These are phyloP conservation scores for Sinopyrophorus schimmeli DNA, from an alignment of 2,888 invertebrate species.

Conservation along the genomic window DNA sequence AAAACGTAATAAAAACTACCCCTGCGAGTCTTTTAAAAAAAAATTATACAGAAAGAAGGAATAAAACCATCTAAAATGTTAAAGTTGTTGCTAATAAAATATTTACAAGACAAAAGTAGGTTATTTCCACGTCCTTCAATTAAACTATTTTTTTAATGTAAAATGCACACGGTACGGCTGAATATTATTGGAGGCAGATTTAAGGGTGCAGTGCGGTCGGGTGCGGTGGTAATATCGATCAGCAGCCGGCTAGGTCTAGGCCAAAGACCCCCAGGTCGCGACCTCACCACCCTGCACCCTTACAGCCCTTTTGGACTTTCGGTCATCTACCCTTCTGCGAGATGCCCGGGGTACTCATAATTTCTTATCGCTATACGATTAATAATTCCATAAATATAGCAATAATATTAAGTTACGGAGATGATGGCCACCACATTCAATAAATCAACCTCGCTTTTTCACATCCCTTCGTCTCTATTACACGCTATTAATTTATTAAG, in stretches of 20 bases:
- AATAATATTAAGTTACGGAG: too few species aligned
- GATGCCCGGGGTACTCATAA: constrained; percentile 20
- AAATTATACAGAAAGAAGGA: too few species aligned
- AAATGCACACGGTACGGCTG: constrained; percentile 16
- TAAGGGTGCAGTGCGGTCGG: constrained; percentile 31
- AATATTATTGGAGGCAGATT: constrained; percentile 22
- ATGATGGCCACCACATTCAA: too few species aligned
- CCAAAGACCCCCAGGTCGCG: constrained; percentile 59
- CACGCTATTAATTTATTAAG: too few species aligned
- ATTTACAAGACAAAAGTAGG: too few species aligned
- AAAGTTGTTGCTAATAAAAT: too few species aligned
- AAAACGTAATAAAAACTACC: constrained; percentile 3
- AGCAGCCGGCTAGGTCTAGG: constrained; percentile 49
- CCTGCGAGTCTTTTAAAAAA: constrained; percentile 4
- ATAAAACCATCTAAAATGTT: too few species aligned
- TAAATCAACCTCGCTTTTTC: too few species aligned
- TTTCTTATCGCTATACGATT: too few species aligned
- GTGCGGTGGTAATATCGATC: constrained; percentile 39
- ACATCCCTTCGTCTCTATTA: too few species aligned
- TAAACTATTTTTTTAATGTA: constrained; percentile 11
- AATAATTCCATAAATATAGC: too few species aligned
- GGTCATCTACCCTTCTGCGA: constrained; percentile 30
- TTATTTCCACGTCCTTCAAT: not conserved
- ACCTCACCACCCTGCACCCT: constrained; percentile 38
- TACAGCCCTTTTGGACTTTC: constrained; percentile 26